Evolutionary conservation across 1,140 invertebrate species (phyloP), one percentile per base, ranked within the genome.

Genomic region (Dendroctonus valens): DNA sequence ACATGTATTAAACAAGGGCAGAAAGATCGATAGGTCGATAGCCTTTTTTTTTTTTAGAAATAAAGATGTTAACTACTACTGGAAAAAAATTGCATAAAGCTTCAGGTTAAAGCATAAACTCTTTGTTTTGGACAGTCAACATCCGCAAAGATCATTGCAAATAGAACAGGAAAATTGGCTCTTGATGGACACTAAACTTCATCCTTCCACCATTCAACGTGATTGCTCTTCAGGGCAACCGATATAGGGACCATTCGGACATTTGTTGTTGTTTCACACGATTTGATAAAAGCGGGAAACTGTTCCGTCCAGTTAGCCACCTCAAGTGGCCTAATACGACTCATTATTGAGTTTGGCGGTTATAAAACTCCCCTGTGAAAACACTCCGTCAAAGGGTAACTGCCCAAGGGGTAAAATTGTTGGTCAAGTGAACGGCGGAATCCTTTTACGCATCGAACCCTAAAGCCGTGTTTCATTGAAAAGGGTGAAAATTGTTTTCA

Each of bases 341-440:
- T 72, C 71, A 72, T 72, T 72, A 72, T 69, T 61, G 57, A 67
- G 65, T 67, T 70, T 69, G 71, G 58, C 71, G 71, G 71, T 72
- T 72, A 68, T 67, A 70, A 72, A 72, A 70, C 69, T 59, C 71
- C 71, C 69, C 55, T 72, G 59, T 72, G 64, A 70, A 72, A 72
- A 72, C 69, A 70, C 68, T 65, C 57, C 41, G 49, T 54, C 52
- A 54, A 57, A 57, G 52, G 46, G 42, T 26, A 37, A 55, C 15
- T 55, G 11, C 41, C 42, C 12, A 42, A 64, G 46, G 61, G 61
- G 52, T 40, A 69, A 67, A 51, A 67, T 58, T 65, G 54, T 63
- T 63, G 52, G 42, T 42, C 52, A 44, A 46, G 42, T 63, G 54
- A 63, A 63, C 60, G 51, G 14, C n/a, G 40, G 46, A 63, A 54